These are phyloP conservation scores for Coelinius sp. DNA, from an alignment of 2,888 invertebrate species.

Conservation along the genomic window DNA sequence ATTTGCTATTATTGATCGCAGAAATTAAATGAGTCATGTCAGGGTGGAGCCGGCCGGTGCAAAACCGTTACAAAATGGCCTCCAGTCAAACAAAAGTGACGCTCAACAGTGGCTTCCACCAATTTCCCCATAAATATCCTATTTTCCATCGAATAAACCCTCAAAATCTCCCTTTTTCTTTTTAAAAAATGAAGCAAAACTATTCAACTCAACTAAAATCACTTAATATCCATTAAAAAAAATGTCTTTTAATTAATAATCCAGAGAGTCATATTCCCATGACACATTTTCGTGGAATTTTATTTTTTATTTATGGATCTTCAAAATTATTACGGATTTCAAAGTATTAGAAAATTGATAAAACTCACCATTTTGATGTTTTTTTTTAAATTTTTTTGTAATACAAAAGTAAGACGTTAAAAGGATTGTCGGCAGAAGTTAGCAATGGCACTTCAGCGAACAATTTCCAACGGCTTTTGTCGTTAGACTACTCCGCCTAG, in stretches of 20 bases:
- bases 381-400: constrained; percentile 38
- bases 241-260: no score
- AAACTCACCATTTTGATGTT: constrained; percentile 47
- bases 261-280: background rate
- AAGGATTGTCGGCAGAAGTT: constrained; percentile 47
- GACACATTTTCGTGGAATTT: background rate
- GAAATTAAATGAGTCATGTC: background rate
- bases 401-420: constrained; percentile 38
- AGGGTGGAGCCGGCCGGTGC: constrained; percentile 27
- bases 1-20: background rate
- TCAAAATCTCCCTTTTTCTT: no score
- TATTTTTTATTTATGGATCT: background rate
- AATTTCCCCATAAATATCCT: background rate
- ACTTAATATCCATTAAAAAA: no score
- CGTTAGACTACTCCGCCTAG: constrained; percentile 46
- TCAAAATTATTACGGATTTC: background rate
- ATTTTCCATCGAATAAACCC: background rate
- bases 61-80: constrained; percentile 31
- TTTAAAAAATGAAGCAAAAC: background rate
- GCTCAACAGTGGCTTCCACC: background rate
- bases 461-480: constrained; percentile 42
- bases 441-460: constrained; percentile 48
- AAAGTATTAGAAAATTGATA: no score
- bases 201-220: background rate
- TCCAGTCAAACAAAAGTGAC: background rate